Evolutionary conservation across 2,113 vertebrate species (phyloP), one percentile per base, ranked within the genome.

Genomic region (Pedionomus torquatus): DNA sequence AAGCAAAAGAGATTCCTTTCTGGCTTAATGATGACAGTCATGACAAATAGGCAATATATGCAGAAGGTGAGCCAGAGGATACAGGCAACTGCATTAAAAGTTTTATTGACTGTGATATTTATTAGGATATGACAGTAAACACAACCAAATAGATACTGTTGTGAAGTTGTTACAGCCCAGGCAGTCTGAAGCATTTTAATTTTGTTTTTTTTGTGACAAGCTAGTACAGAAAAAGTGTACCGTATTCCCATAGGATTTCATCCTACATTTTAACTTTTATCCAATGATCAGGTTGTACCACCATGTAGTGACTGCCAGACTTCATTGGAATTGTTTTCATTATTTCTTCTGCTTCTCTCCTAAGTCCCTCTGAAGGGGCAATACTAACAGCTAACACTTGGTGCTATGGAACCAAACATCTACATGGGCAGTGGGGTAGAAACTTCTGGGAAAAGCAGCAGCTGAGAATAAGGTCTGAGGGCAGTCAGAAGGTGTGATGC

Each of bases 161-260:
- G 54, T 86, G 94, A 91, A 92, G 75, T 75, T 91, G 83, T 91
- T 69, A 94, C 52, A 93, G 66, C 43, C 21, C 44, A 65, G 78
- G 33, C 48, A 87, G 68, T 71, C 74, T 82, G 91, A 86, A 97
- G 76, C 78, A 69, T 77, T 92, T 87, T 89, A 63, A 57, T 55
- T 93, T 23, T 89, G 83, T 78, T 83, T 49, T 60, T 75, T 75
- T 94, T 86, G 79, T 91, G 71, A 93, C 96, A 95, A 72, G 66
- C 57, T 96, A 63, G 71, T 71, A 48, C 30, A 63, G 71, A 54
- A 60, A 79, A 52, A 84, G 39, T 86, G 17, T 81, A 72, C 63
- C 25, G 26, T 57, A 54, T 80, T 54, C 88, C 52, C 89, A 19
- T 81, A 61, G 48, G 78, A 91, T 96, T 96, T 90, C 48, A 74